Evolutionary conservation across 2,113 vertebrate genomes (phyloP), one percentile per base, ranked within the genome.

Genomic region (Sakesphorus luctuosus): DNA sequence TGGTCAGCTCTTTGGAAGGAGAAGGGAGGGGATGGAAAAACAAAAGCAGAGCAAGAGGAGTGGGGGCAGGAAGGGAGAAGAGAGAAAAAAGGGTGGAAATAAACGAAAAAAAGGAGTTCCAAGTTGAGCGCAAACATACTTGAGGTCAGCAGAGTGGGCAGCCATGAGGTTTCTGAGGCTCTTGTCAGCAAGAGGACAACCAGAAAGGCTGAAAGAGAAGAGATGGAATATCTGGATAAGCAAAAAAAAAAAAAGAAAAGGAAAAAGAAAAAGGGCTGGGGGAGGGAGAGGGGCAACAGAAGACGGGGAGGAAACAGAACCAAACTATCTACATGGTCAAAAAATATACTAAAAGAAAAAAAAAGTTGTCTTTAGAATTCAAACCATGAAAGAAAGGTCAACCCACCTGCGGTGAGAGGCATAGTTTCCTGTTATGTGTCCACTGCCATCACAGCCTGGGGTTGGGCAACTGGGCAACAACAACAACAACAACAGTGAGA

Each of bases 161-260:
- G 99, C 99, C 99, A 99, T 99, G 98, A 99, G 99, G 98, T 99
- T 99, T 98, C 99, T 99, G 98, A 99, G 99, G 98, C 99, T 99
- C 98, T 99, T 99, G 99, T 99, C 99, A 99, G 99, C 99, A 98
- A 99, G 99, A 99, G 99, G 99, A 98, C 99, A 99, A 98, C 99
- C 99, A 99, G 99, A 99, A 97, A 99, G 99, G 99, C 99, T 99
- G 98, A 99, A 98, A 98, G 98, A 99, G 98, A 99, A 98, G 97
- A 98, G 97, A 98, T 90, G 97, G 98, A 97, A 97, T 93, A 97
- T 72, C 84, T 95, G 98, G 97, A 97, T 98, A 95, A 98, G 98
- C 97, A 82, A 91, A 94, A 93, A 84, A 95, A 97, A 90, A 94
- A 93, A 94, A 93, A 89, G 93, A 88, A 83, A 77, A 36, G 13